Percentiles rank a stretch among this genome's conserved stretches.
Evolutionary conservation across 2,888 invertebrate species (phyloP).

Genomic region (Eristalis intricaria): DNA sequence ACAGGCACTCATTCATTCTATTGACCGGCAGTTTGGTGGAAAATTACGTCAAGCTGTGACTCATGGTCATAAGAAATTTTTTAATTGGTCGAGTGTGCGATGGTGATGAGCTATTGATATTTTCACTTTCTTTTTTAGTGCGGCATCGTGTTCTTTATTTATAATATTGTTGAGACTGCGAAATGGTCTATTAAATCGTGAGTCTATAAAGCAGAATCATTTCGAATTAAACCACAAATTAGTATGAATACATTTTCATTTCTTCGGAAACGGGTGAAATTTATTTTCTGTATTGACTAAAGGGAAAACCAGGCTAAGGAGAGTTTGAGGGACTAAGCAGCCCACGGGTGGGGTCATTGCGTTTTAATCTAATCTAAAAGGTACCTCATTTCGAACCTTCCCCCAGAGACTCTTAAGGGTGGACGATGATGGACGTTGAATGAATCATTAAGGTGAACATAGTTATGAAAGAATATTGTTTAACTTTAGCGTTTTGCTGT

Average conservation of each 20-base stretch:
- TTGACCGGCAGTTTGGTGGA: not conserved
- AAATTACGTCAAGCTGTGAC: constrained; percentile 55
- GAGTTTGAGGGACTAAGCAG: not conserved
- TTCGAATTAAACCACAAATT: not conserved
- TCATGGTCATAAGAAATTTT: constrained; percentile 39
- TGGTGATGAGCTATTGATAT: constrained; percentile 25
- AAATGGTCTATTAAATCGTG: not conserved
- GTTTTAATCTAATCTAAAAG: not conserved
- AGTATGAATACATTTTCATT: not conserved
- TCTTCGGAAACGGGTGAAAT: not conserved
- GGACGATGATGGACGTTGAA: not conserved
- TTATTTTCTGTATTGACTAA: not conserved
- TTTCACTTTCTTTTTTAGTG: constrained; percentile 23
- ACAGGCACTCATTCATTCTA: not conserved
- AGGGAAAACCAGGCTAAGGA: not conserved
- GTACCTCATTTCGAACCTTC: no score
- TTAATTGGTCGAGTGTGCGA: constrained; percentile 11
- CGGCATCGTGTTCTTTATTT: not conserved
- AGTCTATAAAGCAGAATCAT: not conserved
- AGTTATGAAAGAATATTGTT: not conserved
- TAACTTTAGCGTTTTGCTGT: not conserved
- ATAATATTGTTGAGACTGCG: not conserved
- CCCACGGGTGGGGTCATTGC: not conserved
- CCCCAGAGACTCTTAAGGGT: not conserved
- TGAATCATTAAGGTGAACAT: not conserved